phyloP scores from a whole-genome alignment of 2,797 vertebrate genomes.

The Prunella strophiata region DNA sequence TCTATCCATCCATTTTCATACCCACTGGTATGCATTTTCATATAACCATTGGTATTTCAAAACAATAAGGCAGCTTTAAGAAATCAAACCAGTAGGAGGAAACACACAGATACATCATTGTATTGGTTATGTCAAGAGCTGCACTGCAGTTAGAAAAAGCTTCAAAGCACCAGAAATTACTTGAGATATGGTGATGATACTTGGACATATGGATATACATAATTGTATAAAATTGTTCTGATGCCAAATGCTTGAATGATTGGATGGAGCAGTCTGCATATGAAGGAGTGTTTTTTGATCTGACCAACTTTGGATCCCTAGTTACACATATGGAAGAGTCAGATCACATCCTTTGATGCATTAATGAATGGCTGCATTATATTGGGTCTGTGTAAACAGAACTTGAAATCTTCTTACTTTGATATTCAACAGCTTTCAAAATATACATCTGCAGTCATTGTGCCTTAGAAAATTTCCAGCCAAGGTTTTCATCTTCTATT shows the following conservation, averaged over 20 bases:
- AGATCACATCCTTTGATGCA: background rate
- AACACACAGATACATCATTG: background rate
- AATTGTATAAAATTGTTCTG: background rate
- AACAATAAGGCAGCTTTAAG: background rate
- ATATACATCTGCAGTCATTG: background rate
- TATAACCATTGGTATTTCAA: background rate
- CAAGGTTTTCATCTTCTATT: background rate
- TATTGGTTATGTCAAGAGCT: background rate
- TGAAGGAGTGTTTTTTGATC: background rate
- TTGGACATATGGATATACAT: background rate
- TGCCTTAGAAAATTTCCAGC: background rate
- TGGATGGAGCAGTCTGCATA: background rate
- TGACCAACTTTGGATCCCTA: background rate
- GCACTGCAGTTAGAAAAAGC: background rate
- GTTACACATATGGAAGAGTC: background rate
- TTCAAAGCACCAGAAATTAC: background rate
- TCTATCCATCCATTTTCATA: background rate
- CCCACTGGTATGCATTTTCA: background rate
- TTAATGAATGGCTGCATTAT: background rate
- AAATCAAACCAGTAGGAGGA: background rate
- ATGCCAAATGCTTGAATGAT: background rate
- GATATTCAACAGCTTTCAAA: background rate
- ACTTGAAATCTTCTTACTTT: background rate
- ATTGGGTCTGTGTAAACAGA: background rate
- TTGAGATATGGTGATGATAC: background rate